Evolutionary conservation across 1,140 invertebrate species (phyloP), one percentile per base, ranked within the genome.

Genomic region (Brachionus plicatilis): DNA sequence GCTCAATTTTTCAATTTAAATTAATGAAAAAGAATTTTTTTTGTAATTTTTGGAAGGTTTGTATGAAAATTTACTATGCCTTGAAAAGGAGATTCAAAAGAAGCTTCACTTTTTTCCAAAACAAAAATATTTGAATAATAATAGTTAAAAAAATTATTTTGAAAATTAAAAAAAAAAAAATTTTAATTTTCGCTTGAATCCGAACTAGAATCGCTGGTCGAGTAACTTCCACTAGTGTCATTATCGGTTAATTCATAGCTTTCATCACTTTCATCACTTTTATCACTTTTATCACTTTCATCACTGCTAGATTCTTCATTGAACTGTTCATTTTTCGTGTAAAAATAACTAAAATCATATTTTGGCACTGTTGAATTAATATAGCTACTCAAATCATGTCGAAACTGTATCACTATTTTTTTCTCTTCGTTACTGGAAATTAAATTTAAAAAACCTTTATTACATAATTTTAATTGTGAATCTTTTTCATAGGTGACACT

Each of bases 281-380:
- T 17, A 17, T 72, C 68, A 72, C 37, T 17, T n/a, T n/a, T n/a
- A n/a, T 72, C 68, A 72, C 37, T 72, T 20, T 41, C 37, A 17
- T 72, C 68, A 72, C 37, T 17, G 1, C 9, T 33, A 4, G 68
- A 76, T 17, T 43, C 41, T 43, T 75, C 56, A 37, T 60, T 43
- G 12, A 29, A 65, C 17, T 60, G n/a, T 27, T 65, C 79, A 82
- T 65, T 65, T 17, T 9, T 8, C 8, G 8, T 56, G 27, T 17
- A 65, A 47, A 37, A 82, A 82, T 82, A 82, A 43, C 17, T 65
- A 43, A 82, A 65, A 27, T 82, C 65, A 68, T 45, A 82, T 24
- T 45, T 65, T 27, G 79, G 50, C 24, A 24, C 24, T 37, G 17
- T 6, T 20, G 79, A 1, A 27, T 82, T 82, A n/a, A 82, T 8